A percentile compares a stretch with the other conserved stretches of the same genome.
Conservation (phyloP, 2,797 vertebrate genomes). For the Mycteria americana region DNA sequence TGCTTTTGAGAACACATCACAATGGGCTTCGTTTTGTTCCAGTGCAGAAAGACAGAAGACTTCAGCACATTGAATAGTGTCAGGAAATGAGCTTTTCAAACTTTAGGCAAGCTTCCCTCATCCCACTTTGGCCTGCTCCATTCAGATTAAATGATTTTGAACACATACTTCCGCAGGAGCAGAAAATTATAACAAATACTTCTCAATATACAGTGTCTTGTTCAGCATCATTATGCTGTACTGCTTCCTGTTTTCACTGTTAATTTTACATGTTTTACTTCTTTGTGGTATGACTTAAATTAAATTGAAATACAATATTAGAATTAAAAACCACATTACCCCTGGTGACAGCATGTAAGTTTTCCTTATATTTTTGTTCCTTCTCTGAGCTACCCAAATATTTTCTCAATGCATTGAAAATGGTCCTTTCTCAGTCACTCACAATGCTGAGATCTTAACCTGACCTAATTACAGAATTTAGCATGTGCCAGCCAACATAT, state of each 20-base stretch:
- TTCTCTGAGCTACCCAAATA: background rate
- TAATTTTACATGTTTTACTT: background rate
- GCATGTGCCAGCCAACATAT: background rate
- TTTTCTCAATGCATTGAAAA: background rate
- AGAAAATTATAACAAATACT: background rate
- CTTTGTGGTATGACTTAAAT: background rate
- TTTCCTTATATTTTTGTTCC: background rate
- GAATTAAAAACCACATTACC: background rate
- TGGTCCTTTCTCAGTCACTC: background rate
- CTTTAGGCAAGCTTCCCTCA: background rate
- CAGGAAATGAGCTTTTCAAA: background rate
- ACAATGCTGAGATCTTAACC: background rate
- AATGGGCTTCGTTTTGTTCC: background rate
- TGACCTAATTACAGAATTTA: background rate
- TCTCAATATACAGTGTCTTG: background rate
- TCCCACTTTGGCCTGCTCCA: background rate
- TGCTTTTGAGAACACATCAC: background rate
- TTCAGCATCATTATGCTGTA: background rate
- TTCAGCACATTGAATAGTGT: background rate
- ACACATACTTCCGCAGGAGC: background rate
- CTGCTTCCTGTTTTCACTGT: background rate
- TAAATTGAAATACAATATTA: background rate
- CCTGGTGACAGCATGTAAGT: background rate
- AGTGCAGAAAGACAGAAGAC: background rate
- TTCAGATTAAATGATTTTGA: background rate